Conservation (phyloP, 2,797 vertebrate genomes). For the Tiaroga cobitis region DNA sequence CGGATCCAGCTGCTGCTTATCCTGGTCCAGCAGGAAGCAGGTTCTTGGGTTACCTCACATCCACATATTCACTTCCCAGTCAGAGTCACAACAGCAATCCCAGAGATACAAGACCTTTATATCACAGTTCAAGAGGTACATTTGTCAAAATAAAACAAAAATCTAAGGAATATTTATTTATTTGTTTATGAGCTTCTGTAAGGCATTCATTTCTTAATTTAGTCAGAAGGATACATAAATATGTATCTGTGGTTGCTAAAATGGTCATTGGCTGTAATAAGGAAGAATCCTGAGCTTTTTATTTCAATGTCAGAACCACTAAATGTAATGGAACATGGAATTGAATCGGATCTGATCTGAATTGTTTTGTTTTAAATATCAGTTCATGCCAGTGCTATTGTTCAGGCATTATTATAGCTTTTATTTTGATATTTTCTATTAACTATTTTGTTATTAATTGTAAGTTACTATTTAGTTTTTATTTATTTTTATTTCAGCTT, state of each 20-base stretch:
- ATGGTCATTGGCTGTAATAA: neutral
- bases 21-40: conserved; percentile 66
- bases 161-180: neutral
- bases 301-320: neutral
- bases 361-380: neutral
- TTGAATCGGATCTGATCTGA: neutral
- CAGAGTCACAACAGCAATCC: conserved; percentile 39
- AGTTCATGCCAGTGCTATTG: neutral
- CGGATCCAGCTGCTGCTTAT: conserved; percentile 66
- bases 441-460: neutral
- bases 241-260: neutral
- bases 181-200: neutral
- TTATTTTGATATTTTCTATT: neutral
- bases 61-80: conserved; percentile 53
- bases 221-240: neutral
- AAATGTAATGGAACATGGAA: neutral
- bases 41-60: conserved; percentile 71
- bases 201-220: neutral
- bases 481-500: neutral
- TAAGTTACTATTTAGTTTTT: neutral
- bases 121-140: conserved; percentile 30
- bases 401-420: neutral
- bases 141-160: neutral
- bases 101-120: conserved; percentile 30
- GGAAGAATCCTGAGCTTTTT: neutral